Percentiles rank a stretch among this genome's conserved stretches.
These are phyloP conservation scores for Liparis tanakae DNA, from an alignment of 2,797 vertebrate genomes.

Conservation along the genomic window DNA sequence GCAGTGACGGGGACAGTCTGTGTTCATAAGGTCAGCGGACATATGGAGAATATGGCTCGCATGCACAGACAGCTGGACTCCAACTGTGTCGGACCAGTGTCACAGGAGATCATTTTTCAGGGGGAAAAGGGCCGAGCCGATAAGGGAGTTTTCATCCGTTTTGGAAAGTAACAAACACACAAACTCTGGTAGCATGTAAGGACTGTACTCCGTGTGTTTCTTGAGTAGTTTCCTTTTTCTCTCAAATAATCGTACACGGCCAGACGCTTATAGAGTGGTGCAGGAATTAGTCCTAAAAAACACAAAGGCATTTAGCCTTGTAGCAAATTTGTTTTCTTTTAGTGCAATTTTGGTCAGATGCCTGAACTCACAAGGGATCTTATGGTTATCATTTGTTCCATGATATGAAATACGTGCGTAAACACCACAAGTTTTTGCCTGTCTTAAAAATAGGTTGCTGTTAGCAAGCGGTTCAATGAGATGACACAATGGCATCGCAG, in stretches of 20 bases:
- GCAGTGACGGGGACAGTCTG: constrained; percentile 27
- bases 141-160: background rate
- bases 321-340: too few species aligned
- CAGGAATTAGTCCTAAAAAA: background rate
- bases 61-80: constrained; percentile 52
- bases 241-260: background rate
- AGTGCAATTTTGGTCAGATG: background rate
- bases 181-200: background rate
- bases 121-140: background rate
- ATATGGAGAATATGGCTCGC: constrained; percentile 51
- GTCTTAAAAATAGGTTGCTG: too few species aligned
- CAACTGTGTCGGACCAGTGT: constrained; percentile 26
- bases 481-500: background rate
- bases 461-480: background rate
- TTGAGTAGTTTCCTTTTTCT: background rate
- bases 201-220: background rate
- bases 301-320: background rate
- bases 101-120: constrained; percentile 10
- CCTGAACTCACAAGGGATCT: background rate
- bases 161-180: background rate
- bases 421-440: background rate
- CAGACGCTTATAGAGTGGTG: background rate
- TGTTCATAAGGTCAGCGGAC: constrained; percentile 50
- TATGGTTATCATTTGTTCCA: background rate
- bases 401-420: background rate